Conservation (phyloP, 2,888 invertebrate genomes). For the Aspidapion aeneum region DNA sequence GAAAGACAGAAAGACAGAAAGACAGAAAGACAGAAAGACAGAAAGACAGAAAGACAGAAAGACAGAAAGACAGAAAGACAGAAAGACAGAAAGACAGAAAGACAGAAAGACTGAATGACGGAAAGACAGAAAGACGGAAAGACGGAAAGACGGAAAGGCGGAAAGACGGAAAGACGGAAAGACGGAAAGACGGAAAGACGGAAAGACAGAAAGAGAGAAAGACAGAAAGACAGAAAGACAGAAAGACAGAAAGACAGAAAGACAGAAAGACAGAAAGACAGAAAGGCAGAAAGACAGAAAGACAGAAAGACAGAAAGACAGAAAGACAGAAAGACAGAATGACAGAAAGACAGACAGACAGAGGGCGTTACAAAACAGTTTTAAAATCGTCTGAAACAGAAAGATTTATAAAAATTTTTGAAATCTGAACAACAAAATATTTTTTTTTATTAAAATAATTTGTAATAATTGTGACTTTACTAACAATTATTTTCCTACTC, state of each 20-base stretch:
- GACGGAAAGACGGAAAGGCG: conserved; percentile 15
- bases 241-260: conserved; percentile 16
- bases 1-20: conserved; percentile 17
- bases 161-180: conserved; percentile 17
- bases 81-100: conserved; percentile 5
- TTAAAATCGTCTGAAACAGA: no score
- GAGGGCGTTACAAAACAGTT: no score
- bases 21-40: conserved; percentile 15
- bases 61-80: conserved; percentile 10
- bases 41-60: conserved; percentile 16
- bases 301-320: conserved; percentile 15
- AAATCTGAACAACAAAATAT: no score
- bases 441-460: no score
- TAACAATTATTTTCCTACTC: no score
- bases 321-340: conserved; percentile 15
- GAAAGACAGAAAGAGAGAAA: conserved; percentile 16
- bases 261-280: conserved; percentile 15
- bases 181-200: conserved; percentile 15
- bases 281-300: conserved; percentile 15
- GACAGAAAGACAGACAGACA: no score
- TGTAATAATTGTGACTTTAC: no score
- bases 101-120: conserved; percentile 18
- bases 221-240: conserved; percentile 15
- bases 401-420: no score
- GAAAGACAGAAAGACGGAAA: conserved; percentile 16